Evolutionary conservation across 2,888 invertebrate genomes (phyloP), one percentile per base, ranked within the genome.

Genomic region (Frankliniella fusca): DNA sequence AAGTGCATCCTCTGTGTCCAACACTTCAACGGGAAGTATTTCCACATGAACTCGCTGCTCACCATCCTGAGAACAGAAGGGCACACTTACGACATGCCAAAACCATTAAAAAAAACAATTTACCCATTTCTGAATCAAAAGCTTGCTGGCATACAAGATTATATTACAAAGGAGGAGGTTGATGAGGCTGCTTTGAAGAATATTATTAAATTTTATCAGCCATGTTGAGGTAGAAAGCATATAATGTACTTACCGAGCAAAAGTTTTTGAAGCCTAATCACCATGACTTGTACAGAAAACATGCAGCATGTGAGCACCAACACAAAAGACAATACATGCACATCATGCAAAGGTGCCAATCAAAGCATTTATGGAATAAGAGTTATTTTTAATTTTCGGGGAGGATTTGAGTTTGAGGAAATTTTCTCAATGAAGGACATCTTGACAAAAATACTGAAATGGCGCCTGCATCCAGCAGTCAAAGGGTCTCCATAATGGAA

Each of bases 11-110:
- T 76, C 70, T 5, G 70, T 76, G 70, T 76, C 70, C 27, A 76
- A 23, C 70, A 76, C 89, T 80, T 90, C 90, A 11, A 93, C 86
- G 0, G 93, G 92, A 84, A 92, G 92, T 83, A 94, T 88, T 87
- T 93, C 93, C 81, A 94, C 92, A 86, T 92, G 91, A 81, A 94
- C 88, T 83, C 91, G 90, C 0, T 91, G 89, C 86, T 92, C 92
- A 3, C 92, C 92, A 84, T 92, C 92, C 92, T 92, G 87, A 49
- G 38, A 38, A 38, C 38, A 38, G 38, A 38, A 38, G 38, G 38
- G 38, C 38, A 38, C 5, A 38, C 38, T 54, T 5, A 18, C 1
- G 54, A 54, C 54, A 54, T 54, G 54, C 15, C 7, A 0, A 54
- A 7, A 54, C 18, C 7, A 54, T 54, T 5, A 54, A 54, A 5